Base-by-base conservation (phyloP, 2,797 vertebrate genomes). In the Pogonophryne albipinna region DNA sequence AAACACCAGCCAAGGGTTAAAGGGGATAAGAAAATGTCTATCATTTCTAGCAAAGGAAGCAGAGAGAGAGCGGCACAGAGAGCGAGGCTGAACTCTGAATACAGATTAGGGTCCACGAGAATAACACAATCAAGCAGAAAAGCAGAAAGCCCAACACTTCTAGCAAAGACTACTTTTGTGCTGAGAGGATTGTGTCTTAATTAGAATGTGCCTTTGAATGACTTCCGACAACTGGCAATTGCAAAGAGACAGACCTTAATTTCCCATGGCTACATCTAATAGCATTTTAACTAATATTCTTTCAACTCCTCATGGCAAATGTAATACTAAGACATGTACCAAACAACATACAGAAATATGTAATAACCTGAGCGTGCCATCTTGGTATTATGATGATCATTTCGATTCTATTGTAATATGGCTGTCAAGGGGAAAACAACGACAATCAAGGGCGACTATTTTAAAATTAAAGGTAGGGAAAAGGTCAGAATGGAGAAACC, bases 111-210 rank as follows among this genome's bases (percentile, higher is more conserved):
- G 60, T 85, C 78, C 57, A 62, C 20, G 34, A 76, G 67, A 84
- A 71, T 76, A 76, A 76, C 42, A 88, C 76, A 92, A 85, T 86
- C 82, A 85, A 71, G 79, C 76, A 74, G 62, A 75, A 70, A 77
- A 68, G 68, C 64, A 83, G 74, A 79, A 84, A 86, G 63, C 73
- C 42, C 56, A 80, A 74, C 80, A 81, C 66, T 80, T 74, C 49
- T 2, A 51, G 72, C 56, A 61, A 78, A 79, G 80, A 85, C 78
- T 62, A 69, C 78, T 74, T 86, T 79, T 74, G 82, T 62, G 69
- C 81, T 60, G 45, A 38, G 68, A 79, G 77, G 77, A 84, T 70
- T 85, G 66, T 42, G 78, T 85, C 69, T 88, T 85, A 83, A 87
- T 87, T 82, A 83, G 84, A 85, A 70, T 71, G 53, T 66, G 79